Conservation (phyloP, 2,797 vertebrate species). For the Leptodactylus fallax region DNA sequence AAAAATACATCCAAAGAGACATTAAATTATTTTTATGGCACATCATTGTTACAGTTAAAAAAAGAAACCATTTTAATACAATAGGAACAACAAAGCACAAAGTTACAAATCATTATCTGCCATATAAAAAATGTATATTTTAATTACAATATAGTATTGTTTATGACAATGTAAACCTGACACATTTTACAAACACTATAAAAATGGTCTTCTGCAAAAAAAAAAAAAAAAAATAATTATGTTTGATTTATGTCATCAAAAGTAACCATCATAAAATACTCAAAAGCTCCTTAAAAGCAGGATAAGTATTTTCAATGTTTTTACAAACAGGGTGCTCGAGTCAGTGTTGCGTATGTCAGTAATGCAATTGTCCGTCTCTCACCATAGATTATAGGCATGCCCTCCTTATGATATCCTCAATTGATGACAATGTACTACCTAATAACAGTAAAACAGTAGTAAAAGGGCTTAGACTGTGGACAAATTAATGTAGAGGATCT, state of each 20-base stretch:
- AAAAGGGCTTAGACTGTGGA: neutral
- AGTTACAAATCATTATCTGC: neutral
- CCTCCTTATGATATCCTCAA: neutral
- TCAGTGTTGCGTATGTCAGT: too few species aligned
- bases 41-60: conserved; percentile 1
- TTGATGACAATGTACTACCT: neutral
- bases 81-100: neutral
- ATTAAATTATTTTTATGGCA: neutral
- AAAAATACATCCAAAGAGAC: conserved; percentile 25
- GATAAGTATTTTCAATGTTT: neutral
- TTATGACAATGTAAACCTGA: neutral
- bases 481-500: too few species aligned
- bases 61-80: neutral
- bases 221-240: neutral
- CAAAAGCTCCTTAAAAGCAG: neutral
- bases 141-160: neutral
- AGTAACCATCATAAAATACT: neutral
- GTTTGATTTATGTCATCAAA: too few species aligned
- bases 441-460: neutral
- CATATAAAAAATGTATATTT: neutral
- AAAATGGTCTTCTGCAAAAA: neutral
- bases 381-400: neutral
- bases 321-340: neutral
- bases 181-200: neutral
- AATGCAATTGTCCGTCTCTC: too few species aligned